Conservation (phyloP, 2,113 vertebrate species). For the Gallinago undulata region DNA sequence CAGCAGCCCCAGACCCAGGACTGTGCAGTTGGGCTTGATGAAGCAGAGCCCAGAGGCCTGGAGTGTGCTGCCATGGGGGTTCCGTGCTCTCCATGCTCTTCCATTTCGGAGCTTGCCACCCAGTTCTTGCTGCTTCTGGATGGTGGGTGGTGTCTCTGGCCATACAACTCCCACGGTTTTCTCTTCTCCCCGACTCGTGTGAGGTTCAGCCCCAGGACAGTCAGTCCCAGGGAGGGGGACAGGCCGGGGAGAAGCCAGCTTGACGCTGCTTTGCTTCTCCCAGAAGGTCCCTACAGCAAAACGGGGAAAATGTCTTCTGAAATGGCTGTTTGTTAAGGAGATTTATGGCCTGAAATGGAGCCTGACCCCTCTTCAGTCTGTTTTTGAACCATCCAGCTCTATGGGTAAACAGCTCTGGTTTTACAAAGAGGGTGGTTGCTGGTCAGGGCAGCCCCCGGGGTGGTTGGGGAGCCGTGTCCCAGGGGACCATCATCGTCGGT, state of each 20-base stretch:
- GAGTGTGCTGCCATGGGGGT: neutral
- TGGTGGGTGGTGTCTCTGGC: neutral
- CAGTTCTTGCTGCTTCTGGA: neutral
- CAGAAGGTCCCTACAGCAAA: neutral
- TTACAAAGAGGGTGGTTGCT: fast-evolving
- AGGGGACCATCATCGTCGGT: fast-evolving
- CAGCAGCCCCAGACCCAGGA: neutral
- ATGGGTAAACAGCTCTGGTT: neutral
- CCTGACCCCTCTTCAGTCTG: neutral
- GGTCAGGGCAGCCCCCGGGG: neutral
- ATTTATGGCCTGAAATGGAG: neutral
- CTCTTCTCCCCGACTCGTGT: fast-evolving
- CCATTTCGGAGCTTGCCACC: fast-evolving
- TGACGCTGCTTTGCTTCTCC: neutral
- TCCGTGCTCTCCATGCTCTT: neutral
- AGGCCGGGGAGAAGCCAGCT: neutral
- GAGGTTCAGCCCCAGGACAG: neutral
- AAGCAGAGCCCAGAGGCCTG: neutral
- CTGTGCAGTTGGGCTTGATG: neutral
- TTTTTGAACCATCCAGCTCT: neutral
- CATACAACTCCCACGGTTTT: neutral
- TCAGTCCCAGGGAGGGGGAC: neutral
- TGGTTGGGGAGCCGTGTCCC: neutral
- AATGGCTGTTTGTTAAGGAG: neutral
- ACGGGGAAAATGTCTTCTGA: neutral